These are phyloP conservation scores for Ditula angustiorana DNA, from an alignment of 2,888 invertebrate species.

Conservation along the genomic window DNA sequence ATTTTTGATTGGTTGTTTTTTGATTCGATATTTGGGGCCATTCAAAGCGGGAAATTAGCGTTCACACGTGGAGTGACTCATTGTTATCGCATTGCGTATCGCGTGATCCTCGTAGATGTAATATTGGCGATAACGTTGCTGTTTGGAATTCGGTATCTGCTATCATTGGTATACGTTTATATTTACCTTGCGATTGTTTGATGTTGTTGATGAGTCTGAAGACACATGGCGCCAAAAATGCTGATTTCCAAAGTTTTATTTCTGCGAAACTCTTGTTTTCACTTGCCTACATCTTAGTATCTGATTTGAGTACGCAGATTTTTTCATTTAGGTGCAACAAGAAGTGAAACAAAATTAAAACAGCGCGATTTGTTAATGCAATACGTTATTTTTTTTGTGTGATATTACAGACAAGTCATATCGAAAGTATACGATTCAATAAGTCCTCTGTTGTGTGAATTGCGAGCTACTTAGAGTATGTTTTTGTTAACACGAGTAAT, in stretches of 20 bases:
- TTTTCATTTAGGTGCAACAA: too few species aligned
- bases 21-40: neutral
- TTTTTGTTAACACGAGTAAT: conserved; percentile 11
- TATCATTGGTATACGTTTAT: neutral
- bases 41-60: neutral
- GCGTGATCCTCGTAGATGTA: neutral
- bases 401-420: neutral
- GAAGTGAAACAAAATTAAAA: too few species aligned
- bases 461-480: neutral
- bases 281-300: too few species aligned
- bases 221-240: too few species aligned
- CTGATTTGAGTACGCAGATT: too few species aligned
- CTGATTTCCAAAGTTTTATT: too few species aligned
- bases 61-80: conserved; percentile 8
- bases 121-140: neutral
- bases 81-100: neutral
- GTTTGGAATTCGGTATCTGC: neutral
- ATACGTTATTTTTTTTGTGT: too few species aligned
- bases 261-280: too few species aligned
- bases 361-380: too few species aligned
- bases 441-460: neutral
- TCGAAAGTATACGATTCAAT: neutral
- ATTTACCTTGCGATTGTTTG: neutral
- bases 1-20: neutral
- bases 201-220: too few species aligned